Percentiles rank a stretch among this genome's conserved stretches.
phyloP scores from a whole-genome alignment of 2,113 vertebrate species.

The Chauna torquata region DNA sequence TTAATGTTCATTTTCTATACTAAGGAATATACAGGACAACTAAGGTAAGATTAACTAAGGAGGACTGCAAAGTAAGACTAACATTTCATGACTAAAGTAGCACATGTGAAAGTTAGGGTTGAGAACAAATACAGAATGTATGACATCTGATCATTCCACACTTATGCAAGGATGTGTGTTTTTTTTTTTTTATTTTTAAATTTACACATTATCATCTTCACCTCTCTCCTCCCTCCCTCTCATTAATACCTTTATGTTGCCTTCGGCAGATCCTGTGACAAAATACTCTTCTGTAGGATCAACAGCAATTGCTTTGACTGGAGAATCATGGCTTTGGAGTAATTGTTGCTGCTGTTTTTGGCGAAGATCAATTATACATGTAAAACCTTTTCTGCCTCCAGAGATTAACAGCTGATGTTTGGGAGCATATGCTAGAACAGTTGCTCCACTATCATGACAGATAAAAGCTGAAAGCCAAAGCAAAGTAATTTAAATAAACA shows the following conservation, averaged over 20 bases:
- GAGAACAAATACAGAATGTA: not conserved
- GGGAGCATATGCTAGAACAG: slow-evolving; percentile 89
- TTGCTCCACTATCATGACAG: slow-evolving; percentile 94
- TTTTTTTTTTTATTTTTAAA: not conserved
- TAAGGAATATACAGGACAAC: not conserved
- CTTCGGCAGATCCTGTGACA: slow-evolving; percentile 96
- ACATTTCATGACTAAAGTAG: not conserved
- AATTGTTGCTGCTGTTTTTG: slow-evolving; percentile 87
- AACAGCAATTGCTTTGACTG: slow-evolving; percentile 92
- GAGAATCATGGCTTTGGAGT: slow-evolving; percentile 96
- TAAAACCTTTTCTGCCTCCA: slow-evolving; percentile 93
- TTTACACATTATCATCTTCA: not conserved
- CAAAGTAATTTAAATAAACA: not conserved
- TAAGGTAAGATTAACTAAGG: not conserved
- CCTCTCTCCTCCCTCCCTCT: not conserved
- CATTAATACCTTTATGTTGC: slow-evolving; percentile 91
- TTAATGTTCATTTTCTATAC: not conserved
- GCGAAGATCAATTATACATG: slow-evolving; percentile 89
- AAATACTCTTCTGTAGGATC: slow-evolving; percentile 92
- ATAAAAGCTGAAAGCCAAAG: slow-evolving; percentile 84
- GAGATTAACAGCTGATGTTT: slow-evolving; percentile 94
- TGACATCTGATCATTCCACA: not conserved
- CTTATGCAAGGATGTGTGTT: not conserved
- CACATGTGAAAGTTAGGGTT: not conserved
- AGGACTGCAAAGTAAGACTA: not conserved